Evolutionary conservation across 2,888 invertebrate species (phyloP).

Genomic region (Cynaeus angustus): DNA sequence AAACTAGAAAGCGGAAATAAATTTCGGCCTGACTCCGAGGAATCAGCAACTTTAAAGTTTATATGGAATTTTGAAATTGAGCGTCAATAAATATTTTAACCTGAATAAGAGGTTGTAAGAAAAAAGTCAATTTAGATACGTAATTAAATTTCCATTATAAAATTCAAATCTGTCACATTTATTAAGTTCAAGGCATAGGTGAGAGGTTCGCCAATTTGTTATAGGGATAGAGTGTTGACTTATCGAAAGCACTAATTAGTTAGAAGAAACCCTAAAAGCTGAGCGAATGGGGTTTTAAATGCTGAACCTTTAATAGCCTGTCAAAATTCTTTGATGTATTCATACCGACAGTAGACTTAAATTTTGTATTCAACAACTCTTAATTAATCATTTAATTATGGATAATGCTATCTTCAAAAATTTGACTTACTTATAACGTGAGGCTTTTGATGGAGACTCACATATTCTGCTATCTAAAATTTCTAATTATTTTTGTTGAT

Average conservation of each 20-base stretch:
- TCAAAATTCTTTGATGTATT: slow-evolving; percentile 49
- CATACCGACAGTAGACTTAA: slow-evolving; percentile 41
- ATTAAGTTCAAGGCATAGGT: slow-evolving; percentile 37
- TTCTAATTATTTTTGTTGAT: slow-evolving; percentile 48
- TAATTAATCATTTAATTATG: slow-evolving; percentile 48
- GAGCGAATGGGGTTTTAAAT: slow-evolving; percentile 45
- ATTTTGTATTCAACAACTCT: slow-evolving; percentile 47
- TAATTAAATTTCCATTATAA: slow-evolving; percentile 34
- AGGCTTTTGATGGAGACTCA: slow-evolving; percentile 1
- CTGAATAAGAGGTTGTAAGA: slow-evolving; percentile 17
- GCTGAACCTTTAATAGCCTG: slow-evolving; percentile 48
- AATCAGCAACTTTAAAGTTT: slow-evolving; percentile 19
- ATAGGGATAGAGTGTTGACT: slow-evolving; percentile 49
- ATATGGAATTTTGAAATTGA: slow-evolving; percentile 32
- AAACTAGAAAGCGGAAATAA: neutral
- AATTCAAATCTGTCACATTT: slow-evolving; percentile 46
- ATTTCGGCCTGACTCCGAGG: slow-evolving; percentile 4
- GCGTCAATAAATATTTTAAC: slow-evolving; percentile 22
- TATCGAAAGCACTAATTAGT: slow-evolving; percentile 50
- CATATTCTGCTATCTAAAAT: slow-evolving; percentile 7
- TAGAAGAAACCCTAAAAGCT: slow-evolving; percentile 48
- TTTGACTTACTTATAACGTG: slow-evolving; percentile 13
- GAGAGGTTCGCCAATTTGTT: slow-evolving; percentile 46
- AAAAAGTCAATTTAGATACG: slow-evolving; percentile 10
- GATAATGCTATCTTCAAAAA: slow-evolving; percentile 42